A percentile compares a stretch with the other conserved stretches of the same genome.
Evolutionary conservation across 2,113 vertebrate species (phyloP).

Genomic region (Trinectes maculatus): DNA sequence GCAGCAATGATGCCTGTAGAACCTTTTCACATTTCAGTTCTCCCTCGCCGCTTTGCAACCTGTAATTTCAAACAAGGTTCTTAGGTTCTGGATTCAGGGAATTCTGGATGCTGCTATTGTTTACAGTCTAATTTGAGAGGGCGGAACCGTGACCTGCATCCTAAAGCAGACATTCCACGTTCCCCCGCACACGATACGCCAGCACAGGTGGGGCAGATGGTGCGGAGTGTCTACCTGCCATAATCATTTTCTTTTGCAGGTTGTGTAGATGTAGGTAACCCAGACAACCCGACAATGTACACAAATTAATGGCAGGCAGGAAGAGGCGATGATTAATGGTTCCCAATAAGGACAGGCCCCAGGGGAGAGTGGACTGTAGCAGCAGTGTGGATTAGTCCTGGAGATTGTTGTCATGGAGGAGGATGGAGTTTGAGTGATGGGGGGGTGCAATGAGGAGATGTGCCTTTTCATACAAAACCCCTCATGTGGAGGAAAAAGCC

Average conservation of each 20-base stretch:
- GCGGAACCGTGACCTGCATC: conserved; percentile 45
- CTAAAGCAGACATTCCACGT: conserved; percentile 41
- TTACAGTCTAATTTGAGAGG: conserved; percentile 47
- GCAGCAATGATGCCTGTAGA: conserved; percentile 6
- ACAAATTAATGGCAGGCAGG: conserved; percentile 61
- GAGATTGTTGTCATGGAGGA: conserved; percentile 28
- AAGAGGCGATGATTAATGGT: conserved; percentile 72
- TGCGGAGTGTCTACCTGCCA: conserved; percentile 30
- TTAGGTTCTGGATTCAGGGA: conserved; percentile 16
- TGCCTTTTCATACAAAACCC: background rate
- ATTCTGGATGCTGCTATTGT: conserved; percentile 24
- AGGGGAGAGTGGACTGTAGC: conserved; percentile 45
- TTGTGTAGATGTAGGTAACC: conserved; percentile 62
- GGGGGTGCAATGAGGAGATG: background rate
- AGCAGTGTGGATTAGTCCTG: conserved; percentile 43
- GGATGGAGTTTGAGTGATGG: conserved; percentile 5
- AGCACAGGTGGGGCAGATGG: conserved; percentile 29
- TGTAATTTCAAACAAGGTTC: conserved; percentile 33
- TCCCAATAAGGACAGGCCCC: conserved; percentile 67
- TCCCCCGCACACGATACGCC: conserved; percentile 1
- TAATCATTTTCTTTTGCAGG: conserved; percentile 62
- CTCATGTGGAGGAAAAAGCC: too few species aligned
- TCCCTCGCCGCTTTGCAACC: conserved; percentile 7
- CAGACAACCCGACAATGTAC: conserved; percentile 68
- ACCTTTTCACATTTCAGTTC: background rate